Evolutionary conservation across 2,888 invertebrate species (phyloP).

Genomic region (Tillus elongatus): DNA sequence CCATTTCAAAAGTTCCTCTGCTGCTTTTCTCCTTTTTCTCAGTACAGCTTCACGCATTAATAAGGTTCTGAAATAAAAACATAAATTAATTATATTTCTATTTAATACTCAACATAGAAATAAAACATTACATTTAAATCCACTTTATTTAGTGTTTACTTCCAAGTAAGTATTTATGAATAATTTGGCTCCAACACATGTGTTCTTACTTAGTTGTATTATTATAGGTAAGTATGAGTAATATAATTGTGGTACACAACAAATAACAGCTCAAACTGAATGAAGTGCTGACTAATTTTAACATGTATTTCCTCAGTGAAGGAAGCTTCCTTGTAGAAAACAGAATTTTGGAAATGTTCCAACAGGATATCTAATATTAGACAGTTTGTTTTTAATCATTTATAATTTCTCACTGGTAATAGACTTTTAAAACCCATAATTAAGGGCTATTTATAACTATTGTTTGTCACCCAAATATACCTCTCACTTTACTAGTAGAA

Average conservation of each 20-base stretch:
- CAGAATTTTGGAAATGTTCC: slow-evolving; percentile 34
- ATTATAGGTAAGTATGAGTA: slow-evolving; percentile 20
- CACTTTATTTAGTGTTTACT: slow-evolving; percentile 20
- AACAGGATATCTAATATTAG: slow-evolving; percentile 43
- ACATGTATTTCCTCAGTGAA: slow-evolving; percentile 34
- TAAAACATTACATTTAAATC: too few relatives aligned
- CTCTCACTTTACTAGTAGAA: slow-evolving; percentile 1
- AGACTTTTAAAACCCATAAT: neutral
- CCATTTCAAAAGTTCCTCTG: slow-evolving; percentile 47
- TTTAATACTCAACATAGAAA: neutral
- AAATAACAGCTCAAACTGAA: slow-evolving; percentile 27
- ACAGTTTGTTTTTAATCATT: slow-evolving; percentile 26
- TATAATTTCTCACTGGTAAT: neutral
- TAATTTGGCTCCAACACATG: too few relatives aligned
- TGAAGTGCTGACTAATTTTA: slow-evolving; percentile 36
- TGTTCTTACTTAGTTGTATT: too few relatives aligned
- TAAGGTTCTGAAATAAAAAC: slow-evolving; percentile 33
- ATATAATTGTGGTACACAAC: slow-evolving; percentile 24
- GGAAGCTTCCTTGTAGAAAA: slow-evolving; percentile 36
- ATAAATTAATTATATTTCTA: too few relatives aligned
- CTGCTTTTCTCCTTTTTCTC: slow-evolving; percentile 42
- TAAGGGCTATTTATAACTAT: slow-evolving; percentile 1
- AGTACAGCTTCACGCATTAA: slow-evolving; percentile 44
- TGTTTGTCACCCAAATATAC: slow-evolving; percentile 2
- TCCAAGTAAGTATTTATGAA: too few relatives aligned